Conservation (phyloP, 2,888 invertebrate genomes). For the Himalopsyche kuldschensis region DNA sequence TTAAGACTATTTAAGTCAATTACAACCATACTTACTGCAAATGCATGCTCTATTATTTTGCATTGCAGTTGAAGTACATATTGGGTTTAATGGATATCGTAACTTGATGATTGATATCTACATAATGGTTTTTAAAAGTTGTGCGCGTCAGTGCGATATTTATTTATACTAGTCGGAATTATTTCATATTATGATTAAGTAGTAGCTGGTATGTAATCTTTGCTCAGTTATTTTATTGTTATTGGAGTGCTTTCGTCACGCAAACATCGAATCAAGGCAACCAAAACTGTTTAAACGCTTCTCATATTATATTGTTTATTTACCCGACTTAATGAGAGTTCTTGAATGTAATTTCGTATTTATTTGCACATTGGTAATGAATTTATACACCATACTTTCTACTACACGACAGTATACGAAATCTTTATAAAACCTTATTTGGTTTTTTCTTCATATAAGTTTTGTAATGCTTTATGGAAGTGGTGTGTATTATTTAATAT, state of each 20-base stretch:
- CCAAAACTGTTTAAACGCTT: background rate
- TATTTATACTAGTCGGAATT: background rate
- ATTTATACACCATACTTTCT: background rate
- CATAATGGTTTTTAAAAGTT: background rate
- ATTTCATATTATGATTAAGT: background rate
- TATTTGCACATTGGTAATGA: background rate
- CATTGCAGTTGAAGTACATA: no score
- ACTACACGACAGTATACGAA: background rate
- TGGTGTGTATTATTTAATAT: no score
- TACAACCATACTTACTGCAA: no score
- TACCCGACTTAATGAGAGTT: background rate
- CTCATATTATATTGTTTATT: background rate
- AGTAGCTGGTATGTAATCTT: background rate
- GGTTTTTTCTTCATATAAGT: no score
- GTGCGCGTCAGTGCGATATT: background rate
- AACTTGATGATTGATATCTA: background rate
- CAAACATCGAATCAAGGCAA: background rate
- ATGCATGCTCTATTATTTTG: no score
- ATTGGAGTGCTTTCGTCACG: background rate
- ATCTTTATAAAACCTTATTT: no score
- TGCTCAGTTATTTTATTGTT: background rate
- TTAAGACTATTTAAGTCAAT: no score
- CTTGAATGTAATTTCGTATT: background rate
- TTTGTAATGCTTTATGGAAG: background rate
- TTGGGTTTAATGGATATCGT: no score